A percentile compares a stretch with the other conserved stretches of the same genome.
Conservation (phyloP, 1,140 invertebrate species). For the Saccostrea echinata region DNA sequence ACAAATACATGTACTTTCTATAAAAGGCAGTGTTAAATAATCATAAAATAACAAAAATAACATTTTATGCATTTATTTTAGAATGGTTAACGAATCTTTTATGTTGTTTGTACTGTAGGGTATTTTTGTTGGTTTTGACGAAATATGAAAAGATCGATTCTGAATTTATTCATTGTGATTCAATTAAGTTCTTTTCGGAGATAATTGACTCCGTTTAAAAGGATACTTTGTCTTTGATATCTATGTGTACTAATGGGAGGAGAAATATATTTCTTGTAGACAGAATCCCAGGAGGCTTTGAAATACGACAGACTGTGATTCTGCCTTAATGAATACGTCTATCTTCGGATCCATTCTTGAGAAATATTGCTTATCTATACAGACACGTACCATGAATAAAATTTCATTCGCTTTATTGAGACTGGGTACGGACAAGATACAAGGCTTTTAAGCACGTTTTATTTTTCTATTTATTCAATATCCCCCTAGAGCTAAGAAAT, state of each 20-base stretch:
- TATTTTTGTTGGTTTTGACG: no score
- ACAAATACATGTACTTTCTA: no score
- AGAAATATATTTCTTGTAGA: background rate
- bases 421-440: background rate
- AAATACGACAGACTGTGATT: conserved; percentile 10
- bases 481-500: background rate
- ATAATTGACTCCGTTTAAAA: background rate
- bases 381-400: background rate
- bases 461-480: conserved; percentile 24
- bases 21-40: no score
- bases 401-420: conserved; percentile 16
- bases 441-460: conserved; percentile 29
- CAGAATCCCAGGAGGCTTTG: background rate
- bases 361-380: conserved; percentile 30
- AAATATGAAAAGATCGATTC: background rate
- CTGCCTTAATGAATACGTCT: conserved; percentile 12
- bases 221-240: background rate
- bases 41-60: no score
- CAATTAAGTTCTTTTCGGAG: background rate
- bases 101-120: no score
- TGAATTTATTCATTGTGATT: background rate
- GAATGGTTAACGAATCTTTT: no score
- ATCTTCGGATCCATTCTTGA: conserved; percentile 5
- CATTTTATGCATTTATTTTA: no score
- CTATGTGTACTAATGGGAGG: background rate